Evolutionary conservation across 2,797 vertebrate species (phyloP).

Genomic region (Eulemur albifrons): DNA sequence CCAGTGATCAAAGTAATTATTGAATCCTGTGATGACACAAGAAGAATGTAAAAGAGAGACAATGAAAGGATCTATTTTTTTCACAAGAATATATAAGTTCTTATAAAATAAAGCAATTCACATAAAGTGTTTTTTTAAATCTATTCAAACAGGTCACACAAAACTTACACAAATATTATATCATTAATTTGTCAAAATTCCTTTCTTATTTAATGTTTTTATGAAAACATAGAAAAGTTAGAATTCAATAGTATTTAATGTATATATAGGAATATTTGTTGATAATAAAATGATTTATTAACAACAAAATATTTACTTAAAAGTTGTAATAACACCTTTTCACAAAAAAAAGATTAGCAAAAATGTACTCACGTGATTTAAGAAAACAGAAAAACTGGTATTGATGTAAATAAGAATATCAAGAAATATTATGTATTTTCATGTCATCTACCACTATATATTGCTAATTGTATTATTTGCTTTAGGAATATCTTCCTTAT

Average conservation of each 20-base stretch:
- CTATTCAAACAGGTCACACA: not conserved
- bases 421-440: not conserved
- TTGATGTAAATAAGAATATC: not conserved
- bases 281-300: not conserved
- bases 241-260: not conserved
- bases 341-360: not conserved
- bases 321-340: not conserved
- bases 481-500: constrained; percentile 33
- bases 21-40: constrained; percentile 13
- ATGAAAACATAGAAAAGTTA: not conserved
- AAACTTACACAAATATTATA: not conserved
- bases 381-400: not conserved
- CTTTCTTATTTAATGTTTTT: not conserved
- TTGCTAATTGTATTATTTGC: not conserved
- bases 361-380: not conserved
- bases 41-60: not conserved
- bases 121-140: not conserved
- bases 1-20: not conserved
- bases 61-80: not conserved
- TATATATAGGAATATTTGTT: not conserved
- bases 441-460: not conserved
- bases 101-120: not conserved
- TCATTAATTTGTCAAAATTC: not conserved
- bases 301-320: not conserved
- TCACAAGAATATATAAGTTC: not conserved